A percentile compares a stretch with the other conserved stretches of the same genome.
Evolutionary conservation across 2,797 vertebrate genomes (phyloP).

Genomic region (Siniperca undulata): DNA sequence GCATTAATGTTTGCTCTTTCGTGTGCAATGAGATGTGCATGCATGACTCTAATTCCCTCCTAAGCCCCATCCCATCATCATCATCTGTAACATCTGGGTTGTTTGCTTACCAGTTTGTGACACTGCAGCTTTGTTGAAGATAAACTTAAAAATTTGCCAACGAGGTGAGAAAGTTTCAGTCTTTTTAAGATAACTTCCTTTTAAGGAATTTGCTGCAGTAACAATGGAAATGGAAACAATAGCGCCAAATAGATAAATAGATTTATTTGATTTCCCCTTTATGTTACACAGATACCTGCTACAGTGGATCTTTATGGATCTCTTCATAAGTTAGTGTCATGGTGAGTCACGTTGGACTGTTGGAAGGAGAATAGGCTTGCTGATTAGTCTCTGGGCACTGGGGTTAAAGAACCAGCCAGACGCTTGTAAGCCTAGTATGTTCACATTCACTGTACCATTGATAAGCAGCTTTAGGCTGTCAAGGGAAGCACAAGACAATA

Average conservation of each 20-base stretch:
- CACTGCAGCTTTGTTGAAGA: constrained; percentile 49
- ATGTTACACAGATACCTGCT: not conserved
- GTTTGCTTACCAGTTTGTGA: constrained; percentile 48
- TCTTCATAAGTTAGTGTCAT: not conserved
- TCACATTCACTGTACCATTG: constrained; percentile 27
- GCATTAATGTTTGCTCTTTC: constrained; percentile 35
- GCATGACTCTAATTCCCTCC: constrained; percentile 54
- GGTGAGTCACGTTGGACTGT: constrained; percentile 1
- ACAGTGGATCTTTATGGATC: not conserved
- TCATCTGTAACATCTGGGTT: constrained; percentile 68
- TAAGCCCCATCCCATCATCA: constrained; percentile 65
- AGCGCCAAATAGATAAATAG: not conserved
- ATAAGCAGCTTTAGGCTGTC: constrained; percentile 59
- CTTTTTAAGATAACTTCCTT: not conserved
- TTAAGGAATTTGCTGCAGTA: not conserved
- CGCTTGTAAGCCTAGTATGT: constrained; percentile 15
- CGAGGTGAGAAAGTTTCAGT: not conserved
- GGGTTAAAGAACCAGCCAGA: constrained; percentile 35
- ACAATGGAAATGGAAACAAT: not conserved
- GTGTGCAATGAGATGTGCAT: constrained; percentile 53
- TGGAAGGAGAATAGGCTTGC: not conserved
- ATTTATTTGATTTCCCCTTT: not conserved
- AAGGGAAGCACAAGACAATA: constrained; percentile 40
- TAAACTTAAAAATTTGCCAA: not conserved
- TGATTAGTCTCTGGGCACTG: constrained; percentile 3